These are phyloP conservation scores for Ochlodes sylvanus DNA, from an alignment of 2,888 invertebrate genomes.

Conservation along the genomic window DNA sequence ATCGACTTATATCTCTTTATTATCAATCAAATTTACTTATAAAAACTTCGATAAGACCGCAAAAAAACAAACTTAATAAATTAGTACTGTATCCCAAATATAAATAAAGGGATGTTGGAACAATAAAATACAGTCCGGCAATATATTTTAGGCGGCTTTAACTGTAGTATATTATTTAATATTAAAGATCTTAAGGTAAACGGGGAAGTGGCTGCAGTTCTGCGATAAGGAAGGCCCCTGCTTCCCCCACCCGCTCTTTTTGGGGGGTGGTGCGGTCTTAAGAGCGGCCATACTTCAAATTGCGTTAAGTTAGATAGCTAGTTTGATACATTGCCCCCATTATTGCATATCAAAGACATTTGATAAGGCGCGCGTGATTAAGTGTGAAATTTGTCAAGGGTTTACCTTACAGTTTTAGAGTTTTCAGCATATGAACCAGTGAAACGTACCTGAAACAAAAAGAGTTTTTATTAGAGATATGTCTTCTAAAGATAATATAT, in stretches of 20 bases:
- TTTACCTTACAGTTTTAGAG: slow-evolving; percentile 50
- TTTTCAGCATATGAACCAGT: background rate
- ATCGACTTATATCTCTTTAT: too few species aligned
- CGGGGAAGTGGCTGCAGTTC: slow-evolving; percentile 81
- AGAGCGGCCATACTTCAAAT: slow-evolving; percentile 83
- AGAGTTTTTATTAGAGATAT: slow-evolving; percentile 6
- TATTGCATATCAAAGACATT: slow-evolving; percentile 80
- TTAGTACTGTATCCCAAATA: background rate
- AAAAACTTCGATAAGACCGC: background rate
- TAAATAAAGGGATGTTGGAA: slow-evolving; percentile 38
- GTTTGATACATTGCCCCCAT: slow-evolving; percentile 81
- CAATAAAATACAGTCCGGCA: slow-evolving; percentile 65
- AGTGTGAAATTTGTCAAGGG: slow-evolving; percentile 50
- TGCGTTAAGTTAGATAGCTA: slow-evolving; percentile 83
- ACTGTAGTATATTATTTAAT: slow-evolving; percentile 83
- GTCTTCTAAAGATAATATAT: too few species aligned
- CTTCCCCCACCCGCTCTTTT: slow-evolving; percentile 59
- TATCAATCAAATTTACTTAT: background rate
- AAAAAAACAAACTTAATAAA: background rate
- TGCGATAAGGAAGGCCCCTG: slow-evolving; percentile 77
- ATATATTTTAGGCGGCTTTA: slow-evolving; percentile 71
- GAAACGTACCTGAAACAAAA: slow-evolving; percentile 60
- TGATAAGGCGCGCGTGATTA: slow-evolving; percentile 71
- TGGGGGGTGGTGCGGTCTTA: slow-evolving; percentile 73
- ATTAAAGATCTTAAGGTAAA: slow-evolving; percentile 85